A percentile compares a stretch with the other conserved stretches of the same genome.
phyloP scores from a whole-genome alignment of 2,113 vertebrate genomes.

The Thalassoma bifasciatum region DNA sequence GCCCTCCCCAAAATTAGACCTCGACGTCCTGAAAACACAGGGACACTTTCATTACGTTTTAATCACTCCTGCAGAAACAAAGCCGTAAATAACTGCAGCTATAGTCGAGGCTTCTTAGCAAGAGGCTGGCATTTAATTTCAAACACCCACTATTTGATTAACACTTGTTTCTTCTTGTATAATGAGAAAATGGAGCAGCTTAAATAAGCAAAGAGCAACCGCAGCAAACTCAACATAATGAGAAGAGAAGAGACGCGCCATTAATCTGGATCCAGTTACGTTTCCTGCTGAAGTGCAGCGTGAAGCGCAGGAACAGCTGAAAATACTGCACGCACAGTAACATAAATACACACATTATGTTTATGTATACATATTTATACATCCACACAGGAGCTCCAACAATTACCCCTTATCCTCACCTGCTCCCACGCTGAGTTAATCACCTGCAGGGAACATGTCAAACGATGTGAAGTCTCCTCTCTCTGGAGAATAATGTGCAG shows the following conservation, averaged over 20 bases:
- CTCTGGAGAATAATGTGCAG: slow-evolving; percentile 14
- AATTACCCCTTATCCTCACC: not conserved
- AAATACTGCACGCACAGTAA: not conserved
- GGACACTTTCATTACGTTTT: slow-evolving; percentile 19
- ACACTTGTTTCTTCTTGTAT: slow-evolving; percentile 21
- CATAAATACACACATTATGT: not conserved
- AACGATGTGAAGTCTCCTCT: not conserved
- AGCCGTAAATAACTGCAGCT: not conserved
- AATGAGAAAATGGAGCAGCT: slow-evolving; percentile 41
- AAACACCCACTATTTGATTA: slow-evolving; percentile 37
- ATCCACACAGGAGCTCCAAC: not conserved
- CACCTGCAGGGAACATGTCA: slow-evolving; percentile 10
- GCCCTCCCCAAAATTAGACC: slow-evolving; percentile 6
- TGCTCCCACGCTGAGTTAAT: not conserved
- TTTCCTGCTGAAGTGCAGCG: not conserved
- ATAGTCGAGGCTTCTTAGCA: slow-evolving; percentile 39
- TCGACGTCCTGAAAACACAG: slow-evolving; percentile 12
- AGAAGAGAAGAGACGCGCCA: not conserved
- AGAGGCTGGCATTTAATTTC: slow-evolving; percentile 38
- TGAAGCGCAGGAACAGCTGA: not conserved
- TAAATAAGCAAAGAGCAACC: slow-evolving; percentile 13
- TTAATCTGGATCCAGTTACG: slow-evolving; percentile 17
- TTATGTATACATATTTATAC: not conserved
- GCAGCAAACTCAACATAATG: not conserved
- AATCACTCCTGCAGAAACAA: slow-evolving; percentile 15